Conservation (phyloP, 2,888 invertebrate genomes). For the Amaurobius ferox region DNA sequence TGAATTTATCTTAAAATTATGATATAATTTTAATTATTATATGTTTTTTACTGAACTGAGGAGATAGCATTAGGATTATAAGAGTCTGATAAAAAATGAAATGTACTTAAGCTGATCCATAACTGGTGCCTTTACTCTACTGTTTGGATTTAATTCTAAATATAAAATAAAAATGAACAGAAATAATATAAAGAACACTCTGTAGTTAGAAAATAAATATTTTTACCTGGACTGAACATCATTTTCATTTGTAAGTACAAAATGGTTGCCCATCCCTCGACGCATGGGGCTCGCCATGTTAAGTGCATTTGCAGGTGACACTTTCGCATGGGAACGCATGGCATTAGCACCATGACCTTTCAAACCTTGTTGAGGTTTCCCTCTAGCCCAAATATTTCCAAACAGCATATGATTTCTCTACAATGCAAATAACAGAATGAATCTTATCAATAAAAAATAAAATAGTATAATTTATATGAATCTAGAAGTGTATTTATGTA, state of each 20-base stretch:
- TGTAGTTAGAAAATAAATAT: not conserved
- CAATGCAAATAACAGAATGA: too few relatives aligned
- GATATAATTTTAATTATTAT: too few relatives aligned
- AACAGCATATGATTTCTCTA: conserved; percentile 97
- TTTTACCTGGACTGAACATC: conserved; percentile 53
- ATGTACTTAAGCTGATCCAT: too few relatives aligned
- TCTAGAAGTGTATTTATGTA: too few relatives aligned
- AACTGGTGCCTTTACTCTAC: too few relatives aligned
- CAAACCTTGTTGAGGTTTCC: conserved; percentile 79
- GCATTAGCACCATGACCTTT: conserved; percentile 23
- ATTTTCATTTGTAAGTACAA: conserved; percentile 52
- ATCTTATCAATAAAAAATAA: too few relatives aligned
- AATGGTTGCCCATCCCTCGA: conserved; percentile 66
- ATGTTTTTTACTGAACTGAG: too few relatives aligned
- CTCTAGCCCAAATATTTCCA: conserved; percentile 96
- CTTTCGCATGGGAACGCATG: conserved; percentile 62
- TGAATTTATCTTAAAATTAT: too few relatives aligned
- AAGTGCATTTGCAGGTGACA: conserved; percentile 73
- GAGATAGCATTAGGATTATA: too few relatives aligned
- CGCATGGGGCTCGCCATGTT: conserved; percentile 69
- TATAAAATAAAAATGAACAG: not conserved
- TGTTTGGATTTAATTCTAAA: too few relatives aligned
- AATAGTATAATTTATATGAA: too few relatives aligned
- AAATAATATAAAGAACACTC: not conserved
- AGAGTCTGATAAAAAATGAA: too few relatives aligned